These are phyloP conservation scores for Hucho hucho DNA, from an alignment of 2,113 vertebrate genomes.

Conservation along the genomic window DNA sequence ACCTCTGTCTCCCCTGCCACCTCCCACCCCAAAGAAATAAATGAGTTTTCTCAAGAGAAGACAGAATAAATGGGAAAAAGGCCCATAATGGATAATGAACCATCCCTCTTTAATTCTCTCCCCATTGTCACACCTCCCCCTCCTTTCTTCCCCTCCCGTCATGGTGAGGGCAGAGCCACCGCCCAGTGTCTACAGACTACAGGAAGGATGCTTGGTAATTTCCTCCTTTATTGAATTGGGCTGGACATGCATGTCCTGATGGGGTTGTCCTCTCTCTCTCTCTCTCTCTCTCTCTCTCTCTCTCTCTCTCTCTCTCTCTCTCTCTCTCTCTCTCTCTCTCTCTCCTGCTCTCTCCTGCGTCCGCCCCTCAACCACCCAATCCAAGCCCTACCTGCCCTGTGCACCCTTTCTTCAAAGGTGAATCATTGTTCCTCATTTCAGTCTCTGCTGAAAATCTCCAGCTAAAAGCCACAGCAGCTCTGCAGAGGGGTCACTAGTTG, in stretches of 20 bases:
- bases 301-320: background rate
- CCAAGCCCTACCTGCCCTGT: background rate
- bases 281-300: background rate
- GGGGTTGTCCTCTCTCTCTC: slow-evolving; percentile 6
- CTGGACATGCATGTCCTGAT: slow-evolving; percentile 43
- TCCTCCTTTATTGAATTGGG: slow-evolving; percentile 79
- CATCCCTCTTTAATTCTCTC: slow-evolving; percentile 61
- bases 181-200: slow-evolving; percentile 52
- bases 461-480: no score
- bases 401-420: background rate
- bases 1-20: slow-evolving; percentile 6
- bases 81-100: slow-evolving; percentile 69
- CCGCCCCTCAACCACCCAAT: background rate
- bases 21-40: slow-evolving; percentile 56
- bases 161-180: slow-evolving; percentile 36
- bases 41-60: slow-evolving; percentile 61
- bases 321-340: background rate
- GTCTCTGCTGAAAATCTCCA: background rate
- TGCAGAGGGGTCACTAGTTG: no score
- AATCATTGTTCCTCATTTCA: slow-evolving; percentile 23
- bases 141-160: background rate
- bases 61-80: slow-evolving; percentile 59
- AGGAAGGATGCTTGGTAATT: slow-evolving; percentile 77
- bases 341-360: background rate
- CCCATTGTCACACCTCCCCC: slow-evolving; percentile 1